These are phyloP conservation scores for Julus scandinavius DNA, from an alignment of 2,888 invertebrate species.

Conservation along the genomic window DNA sequence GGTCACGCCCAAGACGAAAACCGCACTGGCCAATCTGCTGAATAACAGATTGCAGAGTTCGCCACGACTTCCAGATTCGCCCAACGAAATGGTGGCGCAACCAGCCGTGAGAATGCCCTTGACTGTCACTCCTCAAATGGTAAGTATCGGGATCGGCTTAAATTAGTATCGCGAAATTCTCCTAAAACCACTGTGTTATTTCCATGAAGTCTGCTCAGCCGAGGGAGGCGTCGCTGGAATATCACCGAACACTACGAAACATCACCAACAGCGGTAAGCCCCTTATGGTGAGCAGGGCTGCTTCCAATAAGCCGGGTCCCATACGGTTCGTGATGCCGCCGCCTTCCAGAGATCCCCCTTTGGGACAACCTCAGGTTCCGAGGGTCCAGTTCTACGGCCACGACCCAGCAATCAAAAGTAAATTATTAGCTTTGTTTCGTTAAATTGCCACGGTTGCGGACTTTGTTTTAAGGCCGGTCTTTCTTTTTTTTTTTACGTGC, in stretches of 20 bases:
- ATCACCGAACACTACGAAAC: slow-evolving; percentile 70
- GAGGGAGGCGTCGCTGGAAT: slow-evolving; percentile 53
- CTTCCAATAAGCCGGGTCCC: slow-evolving; percentile 51
- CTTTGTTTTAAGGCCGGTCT: no score
- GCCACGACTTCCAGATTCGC: slow-evolving; percentile 59
- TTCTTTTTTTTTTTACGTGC: background rate
- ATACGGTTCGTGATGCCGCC: slow-evolving; percentile 31
- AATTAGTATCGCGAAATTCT: no score
- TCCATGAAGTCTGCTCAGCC: background rate
- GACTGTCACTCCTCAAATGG: slow-evolving; percentile 52
- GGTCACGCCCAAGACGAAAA: slow-evolving; percentile 91
- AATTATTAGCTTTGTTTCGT: slow-evolving; percentile 57
- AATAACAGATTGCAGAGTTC: slow-evolving; percentile 77
- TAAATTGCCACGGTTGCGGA: background rate
- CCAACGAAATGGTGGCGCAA: slow-evolving; percentile 56
- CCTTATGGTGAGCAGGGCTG: slow-evolving; percentile 55
- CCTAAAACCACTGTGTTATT: no score
- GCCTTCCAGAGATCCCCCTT: background rate
- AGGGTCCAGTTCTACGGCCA: slow-evolving; percentile 90
- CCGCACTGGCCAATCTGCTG: slow-evolving; percentile 93
- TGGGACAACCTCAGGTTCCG: slow-evolving; percentile 60
- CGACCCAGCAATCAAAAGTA: slow-evolving; percentile 86
- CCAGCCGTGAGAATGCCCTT: slow-evolving; percentile 52
- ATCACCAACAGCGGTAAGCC: slow-evolving; percentile 67
- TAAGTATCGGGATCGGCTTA: slow-evolving; percentile 51